These are phyloP conservation scores for Falco berigora DNA, from an alignment of 2,797 vertebrate genomes.

Conservation along the genomic window DNA sequence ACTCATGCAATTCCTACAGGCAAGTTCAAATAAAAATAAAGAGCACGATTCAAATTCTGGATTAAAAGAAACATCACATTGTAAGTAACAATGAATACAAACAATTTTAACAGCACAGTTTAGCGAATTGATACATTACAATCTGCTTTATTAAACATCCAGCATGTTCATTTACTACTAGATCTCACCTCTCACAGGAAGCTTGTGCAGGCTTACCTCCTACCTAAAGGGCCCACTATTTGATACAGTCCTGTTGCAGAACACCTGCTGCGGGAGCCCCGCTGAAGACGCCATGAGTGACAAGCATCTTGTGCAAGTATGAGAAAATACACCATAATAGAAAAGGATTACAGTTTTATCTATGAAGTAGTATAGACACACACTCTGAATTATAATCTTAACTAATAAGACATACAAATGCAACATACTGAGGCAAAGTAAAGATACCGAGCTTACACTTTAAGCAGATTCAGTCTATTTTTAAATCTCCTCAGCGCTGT, in stretches of 20 bases:
- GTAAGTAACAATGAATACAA: neutral
- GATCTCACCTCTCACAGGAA: neutral
- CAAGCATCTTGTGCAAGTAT: neutral
- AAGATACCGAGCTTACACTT: neutral
- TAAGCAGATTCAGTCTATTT: neutral
- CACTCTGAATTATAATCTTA: neutral
- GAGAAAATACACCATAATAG: neutral
- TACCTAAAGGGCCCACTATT: neutral
- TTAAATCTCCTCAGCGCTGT: neutral
- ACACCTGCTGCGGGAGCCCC: neutral
- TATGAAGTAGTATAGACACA: neutral
- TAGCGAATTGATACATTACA: neutral
- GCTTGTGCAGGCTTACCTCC: neutral
- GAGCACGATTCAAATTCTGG: neutral
- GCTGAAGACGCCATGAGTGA: rapidly evolving
- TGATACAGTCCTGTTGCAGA: neutral
- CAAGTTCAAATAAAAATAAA: slow-evolving; percentile 5
- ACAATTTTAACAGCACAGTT: neutral
- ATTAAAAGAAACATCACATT: neutral
- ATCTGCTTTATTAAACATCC: neutral
- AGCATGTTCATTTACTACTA: neutral
- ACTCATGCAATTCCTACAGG: slow-evolving; percentile 83
- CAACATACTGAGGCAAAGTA: neutral
- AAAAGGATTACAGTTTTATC: neutral
- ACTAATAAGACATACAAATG: neutral